phyloP scores from a whole-genome alignment of 2,113 vertebrate species.

The Centropus unirufus region DNA sequence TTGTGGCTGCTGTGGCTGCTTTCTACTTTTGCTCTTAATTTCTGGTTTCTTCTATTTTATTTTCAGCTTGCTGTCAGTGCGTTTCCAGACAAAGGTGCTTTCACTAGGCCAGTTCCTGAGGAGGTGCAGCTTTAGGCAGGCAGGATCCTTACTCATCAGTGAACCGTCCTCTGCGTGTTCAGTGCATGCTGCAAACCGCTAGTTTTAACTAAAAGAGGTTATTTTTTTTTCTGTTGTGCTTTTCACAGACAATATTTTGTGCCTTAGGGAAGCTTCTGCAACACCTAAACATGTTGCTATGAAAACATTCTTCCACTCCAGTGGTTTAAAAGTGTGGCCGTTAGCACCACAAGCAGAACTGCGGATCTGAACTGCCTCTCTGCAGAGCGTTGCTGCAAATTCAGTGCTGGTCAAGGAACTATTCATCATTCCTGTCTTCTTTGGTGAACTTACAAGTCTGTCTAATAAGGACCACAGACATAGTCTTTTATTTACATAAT shows the following conservation, averaged over 20 bases:
- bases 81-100: not conserved
- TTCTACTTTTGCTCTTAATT: not conserved
- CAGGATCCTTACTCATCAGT: accelerated
- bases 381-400: not conserved
- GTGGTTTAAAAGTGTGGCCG: not conserved
- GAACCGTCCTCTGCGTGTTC: not conserved
- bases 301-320: not conserved
- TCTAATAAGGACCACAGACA: not conserved
- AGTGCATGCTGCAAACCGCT: not conserved
- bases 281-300: not conserved
- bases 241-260: not conserved
- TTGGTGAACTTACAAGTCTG: not conserved
- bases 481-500: not conserved
- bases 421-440: not conserved
- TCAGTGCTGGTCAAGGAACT: not conserved
- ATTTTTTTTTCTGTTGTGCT: not conserved
- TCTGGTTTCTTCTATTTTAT: not conserved
- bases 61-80: not conserved
- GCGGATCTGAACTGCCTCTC: not conserved
- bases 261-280: not conserved
- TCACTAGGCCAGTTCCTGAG: not conserved
- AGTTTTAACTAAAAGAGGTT: not conserved
- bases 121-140: not conserved
- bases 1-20: not conserved
- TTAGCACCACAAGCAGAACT: not conserved